These are phyloP conservation scores for Imbricaverruca yamaguchii DNA, from an alignment of 2,888 invertebrate species.

Conservation along the genomic window DNA sequence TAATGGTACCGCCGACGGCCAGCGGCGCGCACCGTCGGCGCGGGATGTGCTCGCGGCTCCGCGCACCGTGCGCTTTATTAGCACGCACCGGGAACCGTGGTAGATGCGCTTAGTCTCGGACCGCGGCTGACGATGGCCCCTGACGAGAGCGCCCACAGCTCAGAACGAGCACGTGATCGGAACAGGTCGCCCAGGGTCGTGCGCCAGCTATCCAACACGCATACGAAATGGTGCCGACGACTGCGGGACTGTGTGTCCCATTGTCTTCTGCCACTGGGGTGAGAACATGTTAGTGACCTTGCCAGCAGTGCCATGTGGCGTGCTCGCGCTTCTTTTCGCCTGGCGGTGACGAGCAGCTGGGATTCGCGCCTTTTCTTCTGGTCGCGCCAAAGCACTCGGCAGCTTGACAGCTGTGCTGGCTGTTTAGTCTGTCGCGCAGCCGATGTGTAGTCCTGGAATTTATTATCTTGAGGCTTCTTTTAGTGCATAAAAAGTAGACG, in stretches of 20 bases:
- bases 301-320: too few relatives aligned
- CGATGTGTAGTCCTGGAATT: neutral
- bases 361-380: too few relatives aligned
- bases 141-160: neutral
- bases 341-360: too few relatives aligned
- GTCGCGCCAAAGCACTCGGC: too few relatives aligned
- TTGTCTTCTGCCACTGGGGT: too few relatives aligned
- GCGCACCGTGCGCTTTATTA: neutral
- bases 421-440: neutral
- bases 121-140: neutral
- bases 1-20: neutral
- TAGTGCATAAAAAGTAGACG: neutral
- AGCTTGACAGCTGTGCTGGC: too few relatives aligned
- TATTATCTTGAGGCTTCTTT: too few relatives aligned
- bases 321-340: too few relatives aligned
- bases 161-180: neutral
- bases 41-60: neutral
- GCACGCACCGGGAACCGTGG: neutral
- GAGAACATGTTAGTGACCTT: too few relatives aligned
- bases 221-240: too few relatives aligned
- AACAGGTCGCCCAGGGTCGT: neutral
- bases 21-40: neutral
- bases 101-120: neutral
- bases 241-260: too few relatives aligned
- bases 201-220: too few relatives aligned